Conservation (phyloP, 2,113 vertebrate genomes). For the Ciconia stormi region DNA sequence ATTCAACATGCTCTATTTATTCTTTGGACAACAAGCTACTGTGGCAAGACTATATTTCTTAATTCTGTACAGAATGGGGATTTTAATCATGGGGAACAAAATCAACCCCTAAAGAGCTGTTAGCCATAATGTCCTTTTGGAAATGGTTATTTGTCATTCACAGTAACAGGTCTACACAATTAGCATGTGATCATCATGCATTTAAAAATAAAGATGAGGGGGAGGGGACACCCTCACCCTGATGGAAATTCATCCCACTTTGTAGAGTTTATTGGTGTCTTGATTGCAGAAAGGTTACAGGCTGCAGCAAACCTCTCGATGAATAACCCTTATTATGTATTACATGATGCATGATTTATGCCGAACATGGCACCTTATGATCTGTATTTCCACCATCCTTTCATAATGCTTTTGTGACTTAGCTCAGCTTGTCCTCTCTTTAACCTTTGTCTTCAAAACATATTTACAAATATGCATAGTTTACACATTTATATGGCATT, state of each 20-base stretch:
- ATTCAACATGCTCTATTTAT: conserved; percentile 42
- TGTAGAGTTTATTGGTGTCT: conserved; percentile 49
- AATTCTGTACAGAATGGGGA: conserved; percentile 37
- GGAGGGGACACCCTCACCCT: neutral
- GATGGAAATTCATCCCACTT: conserved; percentile 25
- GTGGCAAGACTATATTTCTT: conserved; percentile 41
- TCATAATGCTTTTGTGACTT: conserved; percentile 32
- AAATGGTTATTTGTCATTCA: conserved; percentile 56
- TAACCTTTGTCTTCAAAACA: conserved; percentile 23
- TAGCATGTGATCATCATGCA: conserved; percentile 35
- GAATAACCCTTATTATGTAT: conserved; percentile 56
- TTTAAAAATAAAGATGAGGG: conserved; percentile 32
- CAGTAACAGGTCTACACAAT: conserved; percentile 53
- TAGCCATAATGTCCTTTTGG: conserved; percentile 44
- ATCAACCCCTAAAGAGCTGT: conserved; percentile 51
- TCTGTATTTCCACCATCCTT: conserved; percentile 19
- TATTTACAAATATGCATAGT: conserved; percentile 65
- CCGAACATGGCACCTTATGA: conserved; percentile 59
- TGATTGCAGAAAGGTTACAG: conserved; percentile 55
- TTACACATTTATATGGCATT: neutral
- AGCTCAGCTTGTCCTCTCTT: conserved; percentile 50
- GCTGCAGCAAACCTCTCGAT: neutral
- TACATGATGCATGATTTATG: conserved; percentile 31
- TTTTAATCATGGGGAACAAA: conserved; percentile 61
- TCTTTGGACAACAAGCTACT: conserved; percentile 18